Base-by-base conservation (phyloP, 2,797 vertebrate species). In the Cacajao melanocephalus region DNA sequence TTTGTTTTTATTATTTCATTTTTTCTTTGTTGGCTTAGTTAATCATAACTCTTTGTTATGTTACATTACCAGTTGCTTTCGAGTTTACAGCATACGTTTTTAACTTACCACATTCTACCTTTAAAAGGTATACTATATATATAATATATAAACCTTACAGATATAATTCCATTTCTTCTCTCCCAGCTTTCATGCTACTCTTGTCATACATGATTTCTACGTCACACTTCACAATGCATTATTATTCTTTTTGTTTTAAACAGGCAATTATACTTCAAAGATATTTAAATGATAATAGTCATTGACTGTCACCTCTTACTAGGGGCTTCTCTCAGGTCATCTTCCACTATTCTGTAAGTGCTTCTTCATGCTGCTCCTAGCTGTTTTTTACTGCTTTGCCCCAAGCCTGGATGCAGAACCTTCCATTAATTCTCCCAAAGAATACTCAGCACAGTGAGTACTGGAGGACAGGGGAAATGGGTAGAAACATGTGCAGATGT, bases 1-100 rank as follows among this genome's bases (percentile, higher is more conserved):
- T 78, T 41, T 70, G 22, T 50, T 95, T 93, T 91, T 90, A 90
- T 73, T 72, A 72, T 84, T 90, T n/a, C 39, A 50, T 91, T 95
- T 33, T 90, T 93, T 26, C 14, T 80, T 88, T 89, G 33, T 91
- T 96, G 58, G n/a, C 15, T 91, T 92, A 44, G 61, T 93, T 88
- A 94, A 87, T 36, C 81, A 3, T 86, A 91, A 73, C 24, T 92
- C 84, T 89, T 64, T 92, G 36, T 78, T 84, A 12, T 55, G 15
- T 88, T 78, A 15, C 52, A 44, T 57, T 76, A 88, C 28, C 81
- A 41, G 57, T 44, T 95, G 78, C 36, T 64, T 85, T 88, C 11
- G 30, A 46, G 26, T 93, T 93, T 88, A 55, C 36, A 61, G 57
- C 33, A 36, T 58, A 48, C 26, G 70, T 84, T 50, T 83, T 79